Conservation (phyloP, 2,113 vertebrate genomes). For the Microcebus jonahi region DNA sequence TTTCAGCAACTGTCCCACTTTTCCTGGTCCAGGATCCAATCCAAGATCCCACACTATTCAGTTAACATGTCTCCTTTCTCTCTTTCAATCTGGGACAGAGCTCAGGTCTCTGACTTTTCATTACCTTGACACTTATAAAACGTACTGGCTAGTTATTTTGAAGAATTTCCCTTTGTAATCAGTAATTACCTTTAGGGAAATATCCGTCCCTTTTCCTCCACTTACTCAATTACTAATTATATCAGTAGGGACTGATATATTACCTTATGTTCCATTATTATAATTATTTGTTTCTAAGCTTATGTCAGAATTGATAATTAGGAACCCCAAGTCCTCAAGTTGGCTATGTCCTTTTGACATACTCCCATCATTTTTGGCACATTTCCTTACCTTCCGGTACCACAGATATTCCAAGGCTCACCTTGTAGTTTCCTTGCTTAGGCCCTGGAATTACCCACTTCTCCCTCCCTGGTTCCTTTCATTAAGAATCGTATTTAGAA, state of each 20-base stretch:
- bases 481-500: no score
- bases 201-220: background rate
- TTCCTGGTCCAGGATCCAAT: background rate
- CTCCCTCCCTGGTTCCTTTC: no score
- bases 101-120: conserved; percentile 10
- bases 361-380: background rate
- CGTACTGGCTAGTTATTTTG: background rate
- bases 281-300: background rate
- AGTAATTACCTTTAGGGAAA: background rate
- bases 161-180: background rate
- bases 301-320: background rate
- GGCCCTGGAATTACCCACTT: background rate
- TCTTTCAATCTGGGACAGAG: background rate
- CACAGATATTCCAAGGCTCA: background rate
- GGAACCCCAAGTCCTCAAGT: background rate
- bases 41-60: background rate
- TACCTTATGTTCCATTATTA: background rate
- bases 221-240: conserved; percentile 4
- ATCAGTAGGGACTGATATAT: background rate
- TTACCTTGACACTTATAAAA: background rate
- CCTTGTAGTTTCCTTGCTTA: background rate
- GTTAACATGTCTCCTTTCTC: background rate
- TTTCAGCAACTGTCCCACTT: background rate
- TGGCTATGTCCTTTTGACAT: background rate
- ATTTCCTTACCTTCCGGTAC: background rate